phyloP scores from a whole-genome alignment of 2,113 vertebrate genomes.

The Calidris pugnax region DNA sequence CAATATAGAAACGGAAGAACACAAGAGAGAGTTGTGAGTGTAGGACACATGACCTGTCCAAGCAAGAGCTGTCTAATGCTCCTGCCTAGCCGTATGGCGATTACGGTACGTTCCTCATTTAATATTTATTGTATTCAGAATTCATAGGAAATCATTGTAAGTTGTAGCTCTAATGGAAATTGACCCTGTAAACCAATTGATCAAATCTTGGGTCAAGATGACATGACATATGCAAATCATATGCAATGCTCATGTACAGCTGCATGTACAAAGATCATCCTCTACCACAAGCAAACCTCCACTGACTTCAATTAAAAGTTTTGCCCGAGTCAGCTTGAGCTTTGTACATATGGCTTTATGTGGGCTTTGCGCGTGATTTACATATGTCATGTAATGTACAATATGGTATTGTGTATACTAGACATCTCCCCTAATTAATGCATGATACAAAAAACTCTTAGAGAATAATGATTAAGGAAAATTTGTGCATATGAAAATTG shows the following conservation, averaged over 20 bases:
- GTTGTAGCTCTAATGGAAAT: slow-evolving; percentile 29
- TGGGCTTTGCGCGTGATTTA: slow-evolving; percentile 10
- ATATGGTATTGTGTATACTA: slow-evolving; percentile 45
- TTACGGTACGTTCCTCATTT: background rate
- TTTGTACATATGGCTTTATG: background rate
- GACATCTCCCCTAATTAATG: slow-evolving; percentile 56
- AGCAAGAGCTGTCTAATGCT: background rate
- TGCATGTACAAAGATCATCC: slow-evolving; percentile 8
- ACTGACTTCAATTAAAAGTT: slow-evolving; percentile 48
- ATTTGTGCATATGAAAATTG: slow-evolving; percentile 46
- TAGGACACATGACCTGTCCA: background rate
- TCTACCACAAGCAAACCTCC: background rate
- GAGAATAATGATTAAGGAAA: slow-evolving; percentile 55
- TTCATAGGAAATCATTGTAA: background rate
- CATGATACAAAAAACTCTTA: slow-evolving; percentile 24
- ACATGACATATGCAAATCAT: slow-evolving; percentile 3
- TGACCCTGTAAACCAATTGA: slow-evolving; percentile 16
- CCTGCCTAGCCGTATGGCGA: background rate
- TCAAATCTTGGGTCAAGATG: slow-evolving; percentile 42
- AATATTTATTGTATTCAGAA: background rate
- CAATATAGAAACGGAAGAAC: background rate
- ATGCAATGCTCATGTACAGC: background rate
- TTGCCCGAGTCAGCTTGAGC: slow-evolving; percentile 12
- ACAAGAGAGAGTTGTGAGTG: background rate
- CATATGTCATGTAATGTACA: slow-evolving; percentile 26